Percentiles rank a stretch among this genome's conserved stretches.
These are phyloP conservation scores for Melanitta fusca DNA, from an alignment of 2,797 vertebrate genomes.

Conservation along the genomic window DNA sequence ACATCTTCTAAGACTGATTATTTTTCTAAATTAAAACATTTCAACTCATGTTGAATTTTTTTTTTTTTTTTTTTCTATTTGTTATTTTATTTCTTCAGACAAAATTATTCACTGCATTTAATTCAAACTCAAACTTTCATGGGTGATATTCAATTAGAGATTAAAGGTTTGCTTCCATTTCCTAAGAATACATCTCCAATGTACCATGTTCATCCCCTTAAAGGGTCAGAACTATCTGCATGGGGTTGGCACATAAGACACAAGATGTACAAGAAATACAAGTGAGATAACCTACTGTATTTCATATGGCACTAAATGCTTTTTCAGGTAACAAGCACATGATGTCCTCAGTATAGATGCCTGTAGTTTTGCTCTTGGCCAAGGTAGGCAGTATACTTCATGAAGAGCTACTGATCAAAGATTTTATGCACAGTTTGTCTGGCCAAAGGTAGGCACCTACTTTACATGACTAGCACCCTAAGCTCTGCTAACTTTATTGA, in stretches of 20 bases:
- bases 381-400: not conserved
- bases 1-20: not conserved
- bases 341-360: no score
- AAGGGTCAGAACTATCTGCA: not conserved
- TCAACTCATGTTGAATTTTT: accelerated
- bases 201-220: accelerated
- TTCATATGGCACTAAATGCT: not conserved
- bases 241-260: accelerated
- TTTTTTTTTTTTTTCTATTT: accelerated
- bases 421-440: not conserved
- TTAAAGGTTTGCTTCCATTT: not conserved
- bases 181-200: not conserved
- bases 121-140: not conserved
- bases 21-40: not conserved
- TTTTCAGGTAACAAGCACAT: not conserved
- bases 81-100: not conserved
- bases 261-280: not conserved
- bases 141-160: not conserved
- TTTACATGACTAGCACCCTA: not conserved
- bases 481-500: not conserved
- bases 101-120: not conserved
- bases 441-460: not conserved
- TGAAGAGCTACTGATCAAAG: not conserved
- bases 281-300: not conserved
- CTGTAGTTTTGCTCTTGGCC: not conserved